Base-by-base conservation (phyloP, 2,888 invertebrate genomes). In the Drosophila subsilvestris region DNA sequence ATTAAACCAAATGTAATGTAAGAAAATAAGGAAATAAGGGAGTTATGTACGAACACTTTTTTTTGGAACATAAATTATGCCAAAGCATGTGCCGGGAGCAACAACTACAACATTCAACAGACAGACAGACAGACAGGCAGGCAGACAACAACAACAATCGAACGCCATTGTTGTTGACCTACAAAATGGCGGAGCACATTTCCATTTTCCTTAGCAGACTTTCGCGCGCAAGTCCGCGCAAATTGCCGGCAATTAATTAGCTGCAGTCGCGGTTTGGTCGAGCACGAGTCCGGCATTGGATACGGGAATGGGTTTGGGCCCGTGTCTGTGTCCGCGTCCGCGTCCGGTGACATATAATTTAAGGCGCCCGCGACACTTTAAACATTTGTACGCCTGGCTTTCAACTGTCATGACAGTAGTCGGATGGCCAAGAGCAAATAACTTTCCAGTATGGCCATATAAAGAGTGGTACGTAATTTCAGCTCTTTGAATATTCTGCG, bases 221-320 rank as follows among this genome's bases (percentile, higher is more conserved):
- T 85, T 82, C 68, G 51, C 29, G 82, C 70, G 71, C 74, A 68
- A 75, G 70, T 60, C 74, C 66, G 55, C 69, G 63, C 75, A 82
- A 83, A 83, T 86, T 78, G 76, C 80, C 44, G 66, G 80, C 83
- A 83, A 83, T 83, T 83, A 88, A 83, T 83, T 88, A 83, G 74
- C 70, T 78, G 76, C 81, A 80, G 66, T 81, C 76, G 37, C 37
- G 37, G 37, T 37, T 6, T 37, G 37, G 37, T 37, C 32, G 32
- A 12, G 12, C 32, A 12, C 58, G 73, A 42, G 49, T 53, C 53
- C 49, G 58, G 9, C 29, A 14, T 29, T 9, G 29, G 12, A 5
- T 12, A 12, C 32, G 32, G 12, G n/a, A 22, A 10, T 1, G 22
- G 10, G 45, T n/a, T 12, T 12, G 10, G 6, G 32, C 3, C 7